Evolutionary conservation across 2,797 vertebrate genomes (phyloP).

Genomic region (Danio aesculapii): DNA sequence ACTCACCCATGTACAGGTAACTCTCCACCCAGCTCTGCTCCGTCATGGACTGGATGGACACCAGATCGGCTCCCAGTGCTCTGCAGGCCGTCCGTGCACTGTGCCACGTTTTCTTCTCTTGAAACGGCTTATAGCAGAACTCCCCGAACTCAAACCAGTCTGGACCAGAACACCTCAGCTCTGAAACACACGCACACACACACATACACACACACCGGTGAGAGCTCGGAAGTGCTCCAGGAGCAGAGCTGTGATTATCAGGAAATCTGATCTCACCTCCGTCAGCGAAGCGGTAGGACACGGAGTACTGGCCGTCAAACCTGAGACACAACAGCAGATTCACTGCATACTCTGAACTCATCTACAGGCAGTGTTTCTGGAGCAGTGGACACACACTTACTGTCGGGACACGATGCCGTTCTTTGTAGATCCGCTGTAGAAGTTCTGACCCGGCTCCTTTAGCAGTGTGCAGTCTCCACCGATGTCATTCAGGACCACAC

Average conservation of each 20-base stretch:
- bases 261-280: conserved; percentile 72
- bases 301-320: conserved; percentile 66
- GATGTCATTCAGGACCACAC: conserved; percentile 76
- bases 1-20: conserved; percentile 79
- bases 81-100: conserved; percentile 69
- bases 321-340: conserved; percentile 62
- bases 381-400: conserved; percentile 62
- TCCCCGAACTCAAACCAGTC: conserved; percentile 84
- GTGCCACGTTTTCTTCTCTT: conserved; percentile 75
- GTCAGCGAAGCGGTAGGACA: conserved; percentile 79
- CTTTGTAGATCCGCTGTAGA: conserved; percentile 76
- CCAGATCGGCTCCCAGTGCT: conserved; percentile 74
- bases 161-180: conserved; percentile 76
- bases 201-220: neutral
- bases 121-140: conserved; percentile 82
- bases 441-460: conserved; percentile 72
- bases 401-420: conserved; percentile 78
- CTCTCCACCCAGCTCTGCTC: conserved; percentile 85
- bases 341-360: neutral
- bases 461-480: conserved; percentile 82
- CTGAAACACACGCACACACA: conserved; percentile 59
- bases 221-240: neutral
- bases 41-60: conserved; percentile 76
- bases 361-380: too few relatives aligned
- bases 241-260: neutral